Base-by-base conservation (phyloP, 1,140 invertebrate genomes). In the Hirudo medicinalis region DNA sequence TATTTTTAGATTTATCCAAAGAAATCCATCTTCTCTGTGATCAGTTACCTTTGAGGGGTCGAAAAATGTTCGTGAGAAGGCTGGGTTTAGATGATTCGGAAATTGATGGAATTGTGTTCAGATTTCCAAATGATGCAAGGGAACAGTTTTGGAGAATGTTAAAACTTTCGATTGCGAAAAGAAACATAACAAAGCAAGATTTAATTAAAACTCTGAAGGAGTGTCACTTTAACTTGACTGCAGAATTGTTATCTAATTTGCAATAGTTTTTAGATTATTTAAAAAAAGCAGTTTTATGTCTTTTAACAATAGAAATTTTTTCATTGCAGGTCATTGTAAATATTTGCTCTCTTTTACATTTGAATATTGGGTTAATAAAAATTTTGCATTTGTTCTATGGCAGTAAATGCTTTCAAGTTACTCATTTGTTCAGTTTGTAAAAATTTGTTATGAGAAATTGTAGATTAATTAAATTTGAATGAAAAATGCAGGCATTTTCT, bases 101-200 rank as follows among this genome's bases (percentile, higher is more conserved):
- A 32, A 63, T 63, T 63, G 57, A 63, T 63, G 57, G 29, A 63
- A 32, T 63, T 63, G 57, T n/a, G 8, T 22, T 32, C 9, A 63
- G 29, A 22, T 25, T 15, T n/a, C 57, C 57, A 22, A 63, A 63
- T 32, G 29, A 63, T 63, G 57, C 29, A 11, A 63, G 29, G 19
- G 57, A 63, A 11, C 57, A 63, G 29, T 25, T 63, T 25, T 25
- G 22, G 29, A 63, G 22, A 13, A 22, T 63, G 57, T 15, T 63
- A 32, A 63, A 13, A 25, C 22, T 25, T 22, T 63, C 22, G 13
- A 25, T 32, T 32, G 29, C 3, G 4, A 63, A 32, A 63, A 13
- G 22, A 22, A 63, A 63, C 13, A 63, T 22, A 3, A 22, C 22
- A 63, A 63, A 63, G 57, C 29, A 22, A 25, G 57, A 63, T 32